Conservation (phyloP, 2,888 invertebrate genomes). For the Ophion obscuratus region DNA sequence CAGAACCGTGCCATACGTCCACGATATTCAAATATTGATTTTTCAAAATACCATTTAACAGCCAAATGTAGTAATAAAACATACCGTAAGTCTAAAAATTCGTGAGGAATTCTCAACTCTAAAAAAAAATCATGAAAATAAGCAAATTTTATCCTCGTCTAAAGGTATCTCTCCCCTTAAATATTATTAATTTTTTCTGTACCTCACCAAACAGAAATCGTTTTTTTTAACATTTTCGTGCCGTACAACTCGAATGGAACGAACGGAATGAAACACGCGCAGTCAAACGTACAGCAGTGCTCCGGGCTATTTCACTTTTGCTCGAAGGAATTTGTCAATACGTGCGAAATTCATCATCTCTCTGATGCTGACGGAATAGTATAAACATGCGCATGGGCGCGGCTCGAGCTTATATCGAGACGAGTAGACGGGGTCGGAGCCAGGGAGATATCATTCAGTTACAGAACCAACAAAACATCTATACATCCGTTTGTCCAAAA, state of each 20-base stretch:
- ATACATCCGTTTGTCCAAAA: neutral
- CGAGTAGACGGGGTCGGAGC: slow-evolving; percentile 5
- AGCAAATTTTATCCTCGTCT: too few species aligned
- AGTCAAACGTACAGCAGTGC: slow-evolving; percentile 69
- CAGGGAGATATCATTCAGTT: slow-evolving; percentile 28
- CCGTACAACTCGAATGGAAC: slow-evolving; percentile 17
- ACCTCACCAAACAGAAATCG: neutral
- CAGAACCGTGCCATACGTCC: too few species aligned
- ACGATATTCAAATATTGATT: too few species aligned
- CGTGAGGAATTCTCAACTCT: too few species aligned
- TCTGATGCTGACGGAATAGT: slow-evolving; percentile 49
- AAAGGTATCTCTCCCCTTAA: neutral
- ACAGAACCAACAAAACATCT: slow-evolving; percentile 22
- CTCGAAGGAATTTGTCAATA: slow-evolving; percentile 75
- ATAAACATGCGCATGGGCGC: slow-evolving; percentile 41
- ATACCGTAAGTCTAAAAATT: too few species aligned
- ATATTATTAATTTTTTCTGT: neutral
- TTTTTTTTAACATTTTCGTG: neutral
- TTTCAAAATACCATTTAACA: too few species aligned
- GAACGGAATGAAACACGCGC: slow-evolving; percentile 61
- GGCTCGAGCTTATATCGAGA: slow-evolving; percentile 14
- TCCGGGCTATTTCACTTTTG: slow-evolving; percentile 70
- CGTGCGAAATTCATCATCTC: slow-evolving; percentile 66
- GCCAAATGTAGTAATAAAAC: too few species aligned
- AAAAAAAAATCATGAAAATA: too few species aligned